These are phyloP conservation scores for Idaea dimidiata DNA, from an alignment of 2,888 invertebrate genomes.

Conservation along the genomic window DNA sequence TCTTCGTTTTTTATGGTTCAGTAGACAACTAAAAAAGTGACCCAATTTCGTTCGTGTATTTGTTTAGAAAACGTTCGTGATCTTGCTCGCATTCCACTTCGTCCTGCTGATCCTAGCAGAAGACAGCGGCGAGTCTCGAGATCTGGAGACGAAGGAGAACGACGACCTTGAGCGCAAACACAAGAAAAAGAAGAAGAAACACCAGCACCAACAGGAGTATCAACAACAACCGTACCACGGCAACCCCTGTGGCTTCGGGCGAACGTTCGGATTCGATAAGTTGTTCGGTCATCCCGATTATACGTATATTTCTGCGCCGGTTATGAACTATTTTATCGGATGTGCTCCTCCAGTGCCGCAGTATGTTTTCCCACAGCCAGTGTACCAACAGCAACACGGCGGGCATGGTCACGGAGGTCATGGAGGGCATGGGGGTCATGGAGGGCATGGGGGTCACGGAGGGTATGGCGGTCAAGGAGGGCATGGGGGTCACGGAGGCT, in stretches of 20 bases:
- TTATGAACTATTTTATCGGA: slow-evolving; percentile 68
- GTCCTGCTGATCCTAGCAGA: slow-evolving; percentile 38
- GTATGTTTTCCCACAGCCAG: slow-evolving; percentile 28
- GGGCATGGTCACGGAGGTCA: slow-evolving; percentile 33
- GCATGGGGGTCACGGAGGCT: slow-evolving; percentile 29
- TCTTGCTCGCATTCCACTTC: slow-evolving; percentile 43
- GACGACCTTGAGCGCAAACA: slow-evolving; percentile 58
- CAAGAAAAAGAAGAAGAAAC: slow-evolving; percentile 59
- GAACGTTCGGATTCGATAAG: slow-evolving; percentile 46
- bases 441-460: slow-evolving; percentile 33
- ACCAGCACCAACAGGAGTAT: slow-evolving; percentile 35
- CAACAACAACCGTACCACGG: slow-evolving; percentile 20
- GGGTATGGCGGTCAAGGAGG: slow-evolving; percentile 35
- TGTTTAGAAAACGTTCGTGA: slow-evolving; percentile 46
- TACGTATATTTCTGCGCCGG: slow-evolving; percentile 66
- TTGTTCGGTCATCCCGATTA: slow-evolving; percentile 55
- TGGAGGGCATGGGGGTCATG: slow-evolving; percentile 28
- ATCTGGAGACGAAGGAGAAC: slow-evolving; percentile 44
- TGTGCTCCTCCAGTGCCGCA: slow-evolving; percentile 40
- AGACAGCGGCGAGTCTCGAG: slow-evolving; percentile 42
- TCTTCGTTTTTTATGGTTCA: no score
- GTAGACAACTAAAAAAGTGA: no score
- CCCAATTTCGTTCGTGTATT: background rate
- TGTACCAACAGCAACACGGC: slow-evolving; percentile 34
- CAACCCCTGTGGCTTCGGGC: slow-evolving; percentile 51